A percentile compares a stretch with the other conserved stretches of the same genome.
phyloP scores from a whole-genome alignment of 2,113 vertebrate species.

The Apaloderma vittatum region DNA sequence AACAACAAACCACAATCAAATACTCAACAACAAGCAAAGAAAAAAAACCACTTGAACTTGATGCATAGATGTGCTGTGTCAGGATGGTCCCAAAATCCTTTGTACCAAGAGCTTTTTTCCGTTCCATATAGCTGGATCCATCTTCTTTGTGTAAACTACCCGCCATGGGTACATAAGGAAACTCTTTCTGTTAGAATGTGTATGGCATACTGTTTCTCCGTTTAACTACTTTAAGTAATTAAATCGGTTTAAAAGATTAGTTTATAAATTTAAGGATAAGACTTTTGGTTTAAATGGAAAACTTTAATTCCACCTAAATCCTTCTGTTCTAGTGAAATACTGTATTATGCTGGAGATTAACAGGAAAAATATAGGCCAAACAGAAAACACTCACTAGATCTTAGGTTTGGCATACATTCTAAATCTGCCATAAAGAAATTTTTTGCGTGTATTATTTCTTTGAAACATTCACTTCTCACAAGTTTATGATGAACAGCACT shows the following conservation, averaged over 20 bases:
- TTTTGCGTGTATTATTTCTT: neutral
- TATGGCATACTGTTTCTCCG: neutral
- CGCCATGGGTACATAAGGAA: neutral
- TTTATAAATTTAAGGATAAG: neutral
- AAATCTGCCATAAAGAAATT: neutral
- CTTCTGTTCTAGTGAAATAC: neutral
- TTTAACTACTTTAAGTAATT: neutral
- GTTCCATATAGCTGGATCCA: neutral
- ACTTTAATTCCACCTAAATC: conserved; percentile 15
- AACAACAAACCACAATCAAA: too few relatives aligned
- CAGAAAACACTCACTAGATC: neutral
- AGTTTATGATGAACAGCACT: neutral
- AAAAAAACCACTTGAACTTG: neutral
- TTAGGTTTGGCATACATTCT: neutral
- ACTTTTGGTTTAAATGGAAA: neutral
- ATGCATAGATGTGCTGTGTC: neutral
- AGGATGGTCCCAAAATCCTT: neutral
- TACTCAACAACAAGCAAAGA: too few relatives aligned
- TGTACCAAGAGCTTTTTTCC: neutral
- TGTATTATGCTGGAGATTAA: neutral
- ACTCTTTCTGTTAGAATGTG: neutral
- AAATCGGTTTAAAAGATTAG: neutral
- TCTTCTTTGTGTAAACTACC: neutral
- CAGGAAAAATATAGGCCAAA: neutral
- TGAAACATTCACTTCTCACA: neutral